Evolutionary conservation across 1,140 invertebrate genomes (phyloP).

Genomic region (Hycleus cichorii): DNA sequence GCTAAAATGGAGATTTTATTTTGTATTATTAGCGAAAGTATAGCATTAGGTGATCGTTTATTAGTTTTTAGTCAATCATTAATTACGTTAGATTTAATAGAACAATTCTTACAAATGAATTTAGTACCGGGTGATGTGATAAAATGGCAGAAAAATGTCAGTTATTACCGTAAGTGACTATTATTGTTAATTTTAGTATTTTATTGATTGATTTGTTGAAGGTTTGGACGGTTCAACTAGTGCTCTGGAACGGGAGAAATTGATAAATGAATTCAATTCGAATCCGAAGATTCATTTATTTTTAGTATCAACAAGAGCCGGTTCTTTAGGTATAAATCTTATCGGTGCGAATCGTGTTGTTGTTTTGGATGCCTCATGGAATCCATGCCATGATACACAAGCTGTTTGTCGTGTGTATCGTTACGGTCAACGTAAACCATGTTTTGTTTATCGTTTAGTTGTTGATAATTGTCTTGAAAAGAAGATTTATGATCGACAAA

Average conservation of each 20-base stretch:
- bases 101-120: conserved; percentile 82
- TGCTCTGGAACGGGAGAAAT: conserved; percentile 86
- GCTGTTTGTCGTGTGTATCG: conserved; percentile 96
- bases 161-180: conserved; percentile 76
- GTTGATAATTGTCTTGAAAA: conserved; percentile 96
- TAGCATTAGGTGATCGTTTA: conserved; percentile 79
- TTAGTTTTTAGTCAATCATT: conserved; percentile 96
- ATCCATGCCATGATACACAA: conserved; percentile 99
- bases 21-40: conserved; percentile 84
- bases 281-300: conserved; percentile 86
- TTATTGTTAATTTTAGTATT: conserved; percentile 2
- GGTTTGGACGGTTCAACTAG: conserved; percentile 92
- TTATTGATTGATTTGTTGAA: conserved; percentile 35
- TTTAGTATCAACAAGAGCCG: conserved; percentile 94
- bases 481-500: conserved; percentile 96
- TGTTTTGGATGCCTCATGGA: conserved; percentile 98
- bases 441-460: conserved; percentile 93
- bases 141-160: conserved; percentile 78
- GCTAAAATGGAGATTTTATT: conserved; percentile 94
- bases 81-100: conserved; percentile 93
- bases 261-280: conserved; percentile 96
- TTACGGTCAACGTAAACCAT: conserved; percentile 91
- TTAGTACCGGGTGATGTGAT: conserved; percentile 68
- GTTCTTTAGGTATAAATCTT: conserved; percentile 95
- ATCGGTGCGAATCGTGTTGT: conserved; percentile 95